Conservation (phyloP, 2,113 vertebrate genomes). For the Bujurquina vittata region DNA sequence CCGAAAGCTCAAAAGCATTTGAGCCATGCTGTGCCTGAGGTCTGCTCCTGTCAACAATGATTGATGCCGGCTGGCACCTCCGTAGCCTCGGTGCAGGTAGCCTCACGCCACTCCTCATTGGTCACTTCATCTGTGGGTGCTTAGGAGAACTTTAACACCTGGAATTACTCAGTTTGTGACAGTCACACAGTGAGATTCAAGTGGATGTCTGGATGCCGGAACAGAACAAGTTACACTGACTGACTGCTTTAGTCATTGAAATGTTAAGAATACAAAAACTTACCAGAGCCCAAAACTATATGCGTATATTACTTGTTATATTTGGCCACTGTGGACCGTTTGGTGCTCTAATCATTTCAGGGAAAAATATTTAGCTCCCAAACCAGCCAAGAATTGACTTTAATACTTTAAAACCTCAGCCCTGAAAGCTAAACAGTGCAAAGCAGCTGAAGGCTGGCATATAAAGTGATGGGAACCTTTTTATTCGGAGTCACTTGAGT, state of each 20-base stretch:
- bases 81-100: slow-evolving; percentile 14
- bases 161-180: neutral
- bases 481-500: slow-evolving; percentile 25
- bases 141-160: neutral
- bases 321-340: fast-evolving
- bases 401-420: neutral
- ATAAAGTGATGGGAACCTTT: neutral
- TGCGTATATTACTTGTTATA: neutral
- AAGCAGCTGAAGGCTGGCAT: neutral
- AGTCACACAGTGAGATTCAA: neutral
- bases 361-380: neutral
- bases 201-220: neutral
- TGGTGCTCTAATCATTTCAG: neutral
- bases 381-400: neutral
- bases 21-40: slow-evolving; percentile 26
- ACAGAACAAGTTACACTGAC: neutral
- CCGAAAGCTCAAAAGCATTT: slow-evolving; percentile 38
- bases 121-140: slow-evolving; percentile 30
- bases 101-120: neutral
- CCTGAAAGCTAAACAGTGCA: neutral
- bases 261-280: neutral
- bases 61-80: slow-evolving; percentile 46
- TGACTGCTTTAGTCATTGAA: neutral
- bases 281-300: neutral
- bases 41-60: slow-evolving; percentile 43